A percentile compares a stretch with the other conserved stretches of the same genome.
These are phyloP conservation scores for Sapayoa aenigma DNA, from an alignment of 2,113 vertebrate species.

Conservation along the genomic window DNA sequence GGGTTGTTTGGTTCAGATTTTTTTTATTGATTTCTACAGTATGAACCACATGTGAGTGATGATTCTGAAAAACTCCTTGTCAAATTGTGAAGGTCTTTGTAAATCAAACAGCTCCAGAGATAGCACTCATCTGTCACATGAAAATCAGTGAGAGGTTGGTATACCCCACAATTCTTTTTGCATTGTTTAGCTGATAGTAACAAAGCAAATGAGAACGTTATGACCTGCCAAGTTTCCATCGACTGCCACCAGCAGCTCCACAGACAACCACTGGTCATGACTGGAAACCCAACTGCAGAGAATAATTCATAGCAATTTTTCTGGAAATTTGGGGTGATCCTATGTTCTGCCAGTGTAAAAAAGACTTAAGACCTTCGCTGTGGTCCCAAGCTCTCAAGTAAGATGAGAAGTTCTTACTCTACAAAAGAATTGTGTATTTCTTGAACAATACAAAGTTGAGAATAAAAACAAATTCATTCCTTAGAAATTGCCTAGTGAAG, in stretches of 20 bases:
- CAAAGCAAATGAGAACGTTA: not conserved
- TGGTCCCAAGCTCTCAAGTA: slow-evolving; percentile 26
- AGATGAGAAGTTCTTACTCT: slow-evolving; percentile 29
- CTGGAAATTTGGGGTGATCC: not conserved
- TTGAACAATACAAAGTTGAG: slow-evolving; percentile 71
- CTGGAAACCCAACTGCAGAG: not conserved
- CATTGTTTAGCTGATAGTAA: not conserved
- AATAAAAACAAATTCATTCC: slow-evolving; percentile 73
- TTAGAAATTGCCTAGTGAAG: slow-evolving; percentile 77
- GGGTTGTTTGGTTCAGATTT: not conserved
- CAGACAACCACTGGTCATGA: not conserved
- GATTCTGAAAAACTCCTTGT: not conserved
- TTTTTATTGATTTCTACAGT: not conserved
- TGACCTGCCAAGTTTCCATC: not conserved
- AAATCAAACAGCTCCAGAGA: not conserved
- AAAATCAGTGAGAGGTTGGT: not conserved
- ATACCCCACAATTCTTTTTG: not conserved
- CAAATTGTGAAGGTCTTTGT: not conserved
- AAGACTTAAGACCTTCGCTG: not conserved
- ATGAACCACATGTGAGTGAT: rapidly evolving
- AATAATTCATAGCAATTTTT: slow-evolving; percentile 21
- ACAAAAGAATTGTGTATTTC: slow-evolving; percentile 53
- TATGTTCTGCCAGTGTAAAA: not conserved
- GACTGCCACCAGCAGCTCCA: not conserved
- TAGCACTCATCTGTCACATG: not conserved